Evolutionary conservation across 2,113 vertebrate genomes (phyloP).

Genomic region (Danionella cerebrum): DNA sequence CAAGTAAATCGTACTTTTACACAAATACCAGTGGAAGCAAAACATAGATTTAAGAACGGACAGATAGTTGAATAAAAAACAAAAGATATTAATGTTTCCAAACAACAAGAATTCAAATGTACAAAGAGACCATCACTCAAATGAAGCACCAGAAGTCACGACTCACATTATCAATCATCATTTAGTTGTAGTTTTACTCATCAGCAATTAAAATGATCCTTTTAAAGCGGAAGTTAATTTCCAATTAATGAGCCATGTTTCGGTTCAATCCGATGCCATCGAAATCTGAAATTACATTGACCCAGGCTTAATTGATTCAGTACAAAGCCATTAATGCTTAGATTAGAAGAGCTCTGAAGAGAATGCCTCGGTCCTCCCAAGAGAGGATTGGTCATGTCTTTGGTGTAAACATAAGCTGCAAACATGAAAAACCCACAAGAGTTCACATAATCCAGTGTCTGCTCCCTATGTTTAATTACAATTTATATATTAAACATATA

Average conservation of each 20-base stretch:
- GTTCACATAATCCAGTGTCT: not conserved
- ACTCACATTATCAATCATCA: too few species aligned
- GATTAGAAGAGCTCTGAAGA: conserved; percentile 17
- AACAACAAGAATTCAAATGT: too few species aligned
- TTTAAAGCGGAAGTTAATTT: conserved; percentile 12
- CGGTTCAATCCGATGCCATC: not conserved
- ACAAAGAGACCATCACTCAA: not conserved
- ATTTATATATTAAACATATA: not conserved
- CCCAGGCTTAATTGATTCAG: conserved; percentile 22
- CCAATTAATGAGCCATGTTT: conserved; percentile 18
- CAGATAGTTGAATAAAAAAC: too few species aligned
- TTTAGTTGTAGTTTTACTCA: not conserved
- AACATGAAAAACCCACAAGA: not conserved
- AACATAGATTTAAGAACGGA: too few species aligned
- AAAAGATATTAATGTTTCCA: too few species aligned
- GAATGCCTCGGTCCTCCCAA: not conserved
- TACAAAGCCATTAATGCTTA: conserved; percentile 19
- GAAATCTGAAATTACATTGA: conserved; percentile 22
- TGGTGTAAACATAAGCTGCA: not conserved
- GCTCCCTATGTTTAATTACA: not conserved
- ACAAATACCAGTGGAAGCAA: too few species aligned
- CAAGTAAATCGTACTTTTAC: too few species aligned
- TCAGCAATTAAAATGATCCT: not conserved
- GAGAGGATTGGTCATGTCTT: not conserved
- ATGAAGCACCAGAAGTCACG: not conserved